Conservation (phyloP, 2,888 invertebrate species). For the Rotaria magnacalcarata region DNA sequence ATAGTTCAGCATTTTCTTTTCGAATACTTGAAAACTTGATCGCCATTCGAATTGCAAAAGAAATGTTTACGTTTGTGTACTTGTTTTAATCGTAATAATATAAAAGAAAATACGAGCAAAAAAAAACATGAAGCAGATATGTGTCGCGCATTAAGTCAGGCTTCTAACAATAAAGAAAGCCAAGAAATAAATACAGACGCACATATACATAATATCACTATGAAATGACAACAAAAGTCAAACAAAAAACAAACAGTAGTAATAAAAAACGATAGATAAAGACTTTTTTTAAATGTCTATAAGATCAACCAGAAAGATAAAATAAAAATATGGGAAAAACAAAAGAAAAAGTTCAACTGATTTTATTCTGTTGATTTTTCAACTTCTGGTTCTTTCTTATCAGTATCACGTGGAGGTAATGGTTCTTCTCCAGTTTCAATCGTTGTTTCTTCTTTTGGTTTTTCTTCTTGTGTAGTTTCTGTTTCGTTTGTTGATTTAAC, state of each 20-base stretch:
- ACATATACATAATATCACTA: slow-evolving; percentile 16
- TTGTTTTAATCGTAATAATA: slow-evolving; percentile 10
- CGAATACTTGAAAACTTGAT: too few species aligned
- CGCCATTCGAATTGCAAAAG: too few species aligned
- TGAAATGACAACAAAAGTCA: neutral
- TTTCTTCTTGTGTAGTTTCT: neutral
- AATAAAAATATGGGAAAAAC: neutral
- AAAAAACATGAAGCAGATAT: neutral
- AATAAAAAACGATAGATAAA: slow-evolving; percentile 7
- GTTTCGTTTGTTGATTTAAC: neutral
- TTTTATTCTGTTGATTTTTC: neutral
- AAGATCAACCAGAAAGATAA: slow-evolving; percentile 26
- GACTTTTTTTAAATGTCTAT: slow-evolving; percentile 6
- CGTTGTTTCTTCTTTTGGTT: neutral
- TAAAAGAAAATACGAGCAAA: slow-evolving; percentile 26
- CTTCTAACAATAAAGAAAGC: neutral
- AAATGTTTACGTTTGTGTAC: neutral
- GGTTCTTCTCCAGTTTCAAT: neutral
- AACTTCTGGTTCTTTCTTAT: neutral
- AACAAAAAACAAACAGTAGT: neutral
- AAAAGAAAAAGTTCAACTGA: neutral
- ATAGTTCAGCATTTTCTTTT: neutral
- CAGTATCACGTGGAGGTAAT: neutral
- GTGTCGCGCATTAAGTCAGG: neutral
- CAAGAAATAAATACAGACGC: neutral